These are phyloP conservation scores for Allobates femoralis DNA, from an alignment of 2,797 vertebrate genomes.

Conservation along the genomic window DNA sequence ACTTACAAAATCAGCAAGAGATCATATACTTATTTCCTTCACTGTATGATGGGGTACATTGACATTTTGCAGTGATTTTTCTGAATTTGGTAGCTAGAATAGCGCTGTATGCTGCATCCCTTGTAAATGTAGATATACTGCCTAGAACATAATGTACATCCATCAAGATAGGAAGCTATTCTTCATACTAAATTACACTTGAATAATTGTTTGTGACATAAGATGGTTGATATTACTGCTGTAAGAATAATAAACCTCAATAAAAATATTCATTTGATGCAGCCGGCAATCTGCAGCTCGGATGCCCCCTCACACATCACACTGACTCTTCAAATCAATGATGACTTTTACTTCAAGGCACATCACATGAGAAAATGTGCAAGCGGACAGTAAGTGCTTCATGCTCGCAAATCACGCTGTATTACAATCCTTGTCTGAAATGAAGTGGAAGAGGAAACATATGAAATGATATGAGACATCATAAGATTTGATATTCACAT, in stretches of 20 bases:
- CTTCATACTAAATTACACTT: conserved; percentile 8
- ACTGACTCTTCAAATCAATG: not conserved
- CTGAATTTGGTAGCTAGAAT: too few relatives aligned
- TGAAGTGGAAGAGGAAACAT: not conserved
- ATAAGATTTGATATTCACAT: too few relatives aligned
- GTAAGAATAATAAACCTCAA: not conserved
- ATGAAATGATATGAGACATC: not conserved
- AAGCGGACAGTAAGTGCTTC: not conserved
- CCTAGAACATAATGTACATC: too few relatives aligned
- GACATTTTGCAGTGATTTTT: too few relatives aligned
- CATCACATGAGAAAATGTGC: not conserved
- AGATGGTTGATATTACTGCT: conserved; percentile 5
- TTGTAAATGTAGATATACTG: too few relatives aligned
- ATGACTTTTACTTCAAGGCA: not conserved
- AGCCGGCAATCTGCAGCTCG: not conserved
- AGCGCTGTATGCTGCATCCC: too few relatives aligned
- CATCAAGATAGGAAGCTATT: not conserved
- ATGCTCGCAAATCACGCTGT: not conserved
- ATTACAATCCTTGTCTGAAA: not conserved
- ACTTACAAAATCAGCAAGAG: too few relatives aligned
- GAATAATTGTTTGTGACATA: conserved; percentile 31
- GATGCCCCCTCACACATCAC: not conserved
- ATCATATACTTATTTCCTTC: too few relatives aligned
- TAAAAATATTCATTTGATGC: not conserved
- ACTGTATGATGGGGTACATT: too few relatives aligned